Conservation (phyloP, 2,797 vertebrate genomes). For the Glyptemys insculpta region DNA sequence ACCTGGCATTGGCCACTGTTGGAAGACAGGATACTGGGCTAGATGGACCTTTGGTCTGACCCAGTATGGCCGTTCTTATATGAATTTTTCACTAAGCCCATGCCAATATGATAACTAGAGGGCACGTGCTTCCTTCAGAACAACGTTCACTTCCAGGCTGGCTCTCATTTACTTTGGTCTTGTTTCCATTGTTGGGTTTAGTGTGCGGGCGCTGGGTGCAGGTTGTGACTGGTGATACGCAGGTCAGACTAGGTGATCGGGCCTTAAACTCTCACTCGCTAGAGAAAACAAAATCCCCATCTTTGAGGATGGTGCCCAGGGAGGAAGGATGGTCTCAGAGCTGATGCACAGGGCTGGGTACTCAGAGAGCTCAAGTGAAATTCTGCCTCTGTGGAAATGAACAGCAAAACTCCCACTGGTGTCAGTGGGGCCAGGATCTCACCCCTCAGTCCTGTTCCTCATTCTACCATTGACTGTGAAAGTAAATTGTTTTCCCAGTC, state of each 20-base stretch:
- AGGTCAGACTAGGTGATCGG: not conserved
- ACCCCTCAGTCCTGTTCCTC: not conserved
- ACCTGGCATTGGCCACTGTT: too few species aligned
- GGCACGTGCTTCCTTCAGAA: rapidly evolving
- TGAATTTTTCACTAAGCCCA: not conserved
- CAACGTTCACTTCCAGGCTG: not conserved
- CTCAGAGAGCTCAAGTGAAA: not conserved
- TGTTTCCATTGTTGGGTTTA: not conserved
- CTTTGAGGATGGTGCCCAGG: not conserved
- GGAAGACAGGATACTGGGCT: too few species aligned
- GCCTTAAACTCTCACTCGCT: not conserved
- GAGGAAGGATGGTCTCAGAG: not conserved
- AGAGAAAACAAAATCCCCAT: not conserved
- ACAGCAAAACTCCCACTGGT: not conserved
- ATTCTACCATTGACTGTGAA: not conserved
- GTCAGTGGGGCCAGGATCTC: not conserved
- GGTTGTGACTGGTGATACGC: not conserved
- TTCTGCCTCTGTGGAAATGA: not conserved
- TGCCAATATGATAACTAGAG: not conserved
- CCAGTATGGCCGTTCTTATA: too few species aligned
- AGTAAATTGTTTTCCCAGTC: rapidly evolving
- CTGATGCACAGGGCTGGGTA: not conserved
- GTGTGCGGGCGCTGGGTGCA: not conserved
- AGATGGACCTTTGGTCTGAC: too few species aligned
- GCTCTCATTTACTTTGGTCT: not conserved